phyloP scores from a whole-genome alignment of 2,888 invertebrate genomes.

The Amorpha juglandis region DNA sequence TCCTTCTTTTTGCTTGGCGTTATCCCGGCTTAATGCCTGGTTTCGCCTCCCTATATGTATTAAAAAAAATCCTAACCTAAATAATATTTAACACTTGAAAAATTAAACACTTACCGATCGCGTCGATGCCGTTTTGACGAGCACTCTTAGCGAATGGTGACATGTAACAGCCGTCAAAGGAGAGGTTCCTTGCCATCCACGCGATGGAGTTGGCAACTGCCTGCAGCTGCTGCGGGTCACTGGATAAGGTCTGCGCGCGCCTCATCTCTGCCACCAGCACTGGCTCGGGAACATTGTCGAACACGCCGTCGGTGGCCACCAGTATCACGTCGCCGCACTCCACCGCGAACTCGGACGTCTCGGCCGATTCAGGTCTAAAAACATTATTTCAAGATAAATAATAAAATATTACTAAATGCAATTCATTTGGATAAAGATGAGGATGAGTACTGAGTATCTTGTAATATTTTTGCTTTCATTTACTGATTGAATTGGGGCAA shows the following conservation, averaged over 20 bases:
- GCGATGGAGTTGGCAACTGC: conserved; percentile 97
- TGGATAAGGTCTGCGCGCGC: conserved; percentile 78
- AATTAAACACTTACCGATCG: conserved; percentile 87
- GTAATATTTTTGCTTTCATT: too few species aligned
- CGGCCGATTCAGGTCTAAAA: conserved; percentile 94
- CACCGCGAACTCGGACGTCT: conserved; percentile 93
- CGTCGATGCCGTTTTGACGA: conserved; percentile 95
- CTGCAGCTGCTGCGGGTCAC: conserved; percentile 90
- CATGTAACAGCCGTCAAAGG: conserved; percentile 97
- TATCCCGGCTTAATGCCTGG: too few species aligned
- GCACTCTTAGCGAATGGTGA: conserved; percentile 98
- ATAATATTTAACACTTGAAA: too few species aligned
- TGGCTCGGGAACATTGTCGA: conserved; percentile 98
- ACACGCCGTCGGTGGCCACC: conserved; percentile 98
- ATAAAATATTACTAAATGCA: too few species aligned
- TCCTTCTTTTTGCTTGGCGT: too few species aligned
- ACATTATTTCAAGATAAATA: not conserved
- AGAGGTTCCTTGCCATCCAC: conserved; percentile 96
- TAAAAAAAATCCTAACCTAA: too few species aligned
- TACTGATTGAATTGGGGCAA: too few species aligned
- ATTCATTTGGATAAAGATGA: too few species aligned
- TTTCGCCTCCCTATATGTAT: too few species aligned
- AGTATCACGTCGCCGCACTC: conserved; percentile 97
- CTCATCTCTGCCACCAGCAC: conserved; percentile 94
- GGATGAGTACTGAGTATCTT: too few species aligned